A percentile compares a stretch with the other conserved stretches of the same genome.
Evolutionary conservation across 2,888 invertebrate species (phyloP).

Genomic region (Augochlorella aurata): DNA sequence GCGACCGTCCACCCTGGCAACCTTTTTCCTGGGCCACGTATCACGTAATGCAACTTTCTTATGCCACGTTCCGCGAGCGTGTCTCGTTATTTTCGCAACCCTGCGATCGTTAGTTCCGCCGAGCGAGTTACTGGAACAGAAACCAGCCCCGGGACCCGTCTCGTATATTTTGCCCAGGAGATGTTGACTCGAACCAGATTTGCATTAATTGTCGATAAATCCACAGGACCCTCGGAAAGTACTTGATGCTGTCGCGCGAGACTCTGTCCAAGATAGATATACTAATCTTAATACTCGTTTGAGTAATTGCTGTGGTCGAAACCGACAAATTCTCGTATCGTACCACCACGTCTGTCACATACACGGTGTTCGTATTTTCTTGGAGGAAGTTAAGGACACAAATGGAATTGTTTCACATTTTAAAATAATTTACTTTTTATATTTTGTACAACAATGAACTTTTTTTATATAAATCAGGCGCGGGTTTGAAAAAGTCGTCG

Average conservation of each 20-base stretch:
- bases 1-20: neutral
- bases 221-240: neutral
- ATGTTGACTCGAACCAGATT: constrained; percentile 17
- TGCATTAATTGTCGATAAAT: constrained; percentile 40
- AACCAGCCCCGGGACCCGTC: neutral
- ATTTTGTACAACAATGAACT: too few relatives aligned
- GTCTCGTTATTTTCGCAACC: constrained; percentile 46
- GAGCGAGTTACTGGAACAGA: neutral
- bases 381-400: too few relatives aligned
- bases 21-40: constrained; percentile 16
- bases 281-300: neutral
- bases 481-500: too few relatives aligned
- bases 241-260: neutral
- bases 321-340: neutral
- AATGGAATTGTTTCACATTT: too few relatives aligned
- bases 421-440: too few relatives aligned
- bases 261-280: neutral
- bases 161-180: constrained; percentile 2
- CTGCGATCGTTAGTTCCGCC: constrained; percentile 47
- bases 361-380: too few relatives aligned
- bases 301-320: neutral
- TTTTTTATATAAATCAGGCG: too few relatives aligned
- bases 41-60: constrained; percentile 37
- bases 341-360: too few relatives aligned
- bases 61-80: constrained; percentile 3